phyloP scores from a whole-genome alignment of 1,140 invertebrate genomes.

The Sinella curviseta region DNA sequence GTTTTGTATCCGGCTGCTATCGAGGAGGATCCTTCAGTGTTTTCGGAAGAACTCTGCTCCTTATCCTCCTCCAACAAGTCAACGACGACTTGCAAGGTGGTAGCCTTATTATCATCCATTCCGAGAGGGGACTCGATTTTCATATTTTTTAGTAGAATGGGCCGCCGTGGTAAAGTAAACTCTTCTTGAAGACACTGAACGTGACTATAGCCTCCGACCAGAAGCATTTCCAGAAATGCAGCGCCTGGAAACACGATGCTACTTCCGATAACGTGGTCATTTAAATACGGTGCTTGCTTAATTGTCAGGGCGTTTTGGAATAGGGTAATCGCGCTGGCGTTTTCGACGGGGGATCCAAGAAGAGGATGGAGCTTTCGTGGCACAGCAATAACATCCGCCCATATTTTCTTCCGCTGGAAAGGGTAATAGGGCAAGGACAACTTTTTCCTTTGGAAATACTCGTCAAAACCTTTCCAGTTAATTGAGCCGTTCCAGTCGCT shows the following conservation, averaged over 20 bases:
- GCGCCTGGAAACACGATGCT: slow-evolving; percentile 30
- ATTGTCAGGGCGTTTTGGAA: slow-evolving; percentile 13
- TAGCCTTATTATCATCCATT: slow-evolving; percentile 8
- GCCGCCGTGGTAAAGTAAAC: neutral
- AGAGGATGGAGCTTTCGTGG: slow-evolving; percentile 3
- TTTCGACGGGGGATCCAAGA: slow-evolving; percentile 28
- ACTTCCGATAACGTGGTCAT: slow-evolving; percentile 21
- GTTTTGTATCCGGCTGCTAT: neutral
- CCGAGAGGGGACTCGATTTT: slow-evolving; percentile 32
- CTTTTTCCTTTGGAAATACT: slow-evolving; percentile 6
- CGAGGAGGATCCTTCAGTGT: too few species aligned
- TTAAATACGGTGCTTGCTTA: slow-evolving; percentile 17
- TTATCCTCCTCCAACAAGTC: neutral
- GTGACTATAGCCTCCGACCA: slow-evolving; percentile 16
- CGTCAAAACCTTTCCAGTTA: slow-evolving; percentile 35
- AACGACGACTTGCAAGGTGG: neutral
- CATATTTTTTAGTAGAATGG: slow-evolving; percentile 29
- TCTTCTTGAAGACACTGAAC: slow-evolving; percentile 15
- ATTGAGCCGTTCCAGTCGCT: slow-evolving; percentile 30
- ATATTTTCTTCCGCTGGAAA: slow-evolving; percentile 38
- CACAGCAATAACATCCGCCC: neutral
- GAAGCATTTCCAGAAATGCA: slow-evolving; percentile 32
- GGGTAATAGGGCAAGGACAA: slow-evolving; percentile 34
- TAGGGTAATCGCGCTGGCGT: neutral
- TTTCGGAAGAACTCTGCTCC: neutral